Base-by-base conservation (phyloP, 2,888 invertebrate species). In the Ecliptopera silaceata region DNA sequence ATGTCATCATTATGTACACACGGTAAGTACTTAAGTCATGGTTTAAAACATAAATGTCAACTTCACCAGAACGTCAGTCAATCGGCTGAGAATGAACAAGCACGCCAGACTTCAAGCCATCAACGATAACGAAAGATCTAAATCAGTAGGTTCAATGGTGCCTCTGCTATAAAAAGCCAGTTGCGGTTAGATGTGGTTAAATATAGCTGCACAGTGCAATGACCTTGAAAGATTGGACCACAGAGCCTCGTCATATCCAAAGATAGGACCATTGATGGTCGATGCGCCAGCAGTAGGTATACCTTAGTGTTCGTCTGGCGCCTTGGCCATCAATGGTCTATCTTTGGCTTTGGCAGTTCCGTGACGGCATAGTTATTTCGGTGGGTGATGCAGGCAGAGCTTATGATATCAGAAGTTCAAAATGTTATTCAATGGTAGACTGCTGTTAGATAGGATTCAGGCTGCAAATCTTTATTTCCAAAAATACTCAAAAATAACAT, bases 191-290 rank as follows among this genome's bases (percentile, higher is more conserved):
- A 39, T 20, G 44, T 20, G 32, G 18, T 53, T 46, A 32, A 46
- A 46, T 41, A 34, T 53, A 46, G 46, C 31, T 29, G 44, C 31
- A 31, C 15, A 34, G 53, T 53, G 46, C 53, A 53, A 53, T 20
- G 45, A 15, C 53, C 53, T 53, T 53, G 46, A 46, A 46, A 46
- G 31, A 22, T 43, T 43, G 34, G 31, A 42, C 31, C 26, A 38
- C 11, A 31, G 26, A 20, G 26, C 6, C 12, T 22, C n/a, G 20
- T n/a, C 18, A 48, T n/a, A 12, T 4, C 17, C 17, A 18, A 39
- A 38, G 13, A 26, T 39, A 31, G 29, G 29, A 31, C 4, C 34
- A 32, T 12, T 32, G 32, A 12, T 32, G 32, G 12, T 4, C 5
- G 4, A 12, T 12, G 15, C 2, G 15, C 4, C n/a, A 36, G 36